Base-by-base conservation (phyloP, 1,140 invertebrate species). In the Macrostomum lignano region DNA sequence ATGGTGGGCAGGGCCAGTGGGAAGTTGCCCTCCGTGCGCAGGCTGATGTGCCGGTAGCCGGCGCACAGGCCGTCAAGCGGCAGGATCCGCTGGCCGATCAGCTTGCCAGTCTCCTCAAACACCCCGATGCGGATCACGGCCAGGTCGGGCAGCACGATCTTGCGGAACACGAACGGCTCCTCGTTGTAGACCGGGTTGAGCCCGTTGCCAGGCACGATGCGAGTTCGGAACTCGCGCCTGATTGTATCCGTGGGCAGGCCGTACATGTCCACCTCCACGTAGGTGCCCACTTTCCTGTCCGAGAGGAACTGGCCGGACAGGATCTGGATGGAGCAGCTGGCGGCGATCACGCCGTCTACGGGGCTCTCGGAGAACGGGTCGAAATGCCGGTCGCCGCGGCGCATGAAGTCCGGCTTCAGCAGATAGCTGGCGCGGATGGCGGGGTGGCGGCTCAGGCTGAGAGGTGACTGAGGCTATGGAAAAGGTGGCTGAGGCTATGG, bases 261-360 rank as follows among this genome's bases (percentile, higher is more conserved):
- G 59, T 94, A 96, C 88, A 96, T 96, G 58, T 98, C 88, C 17
- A 28, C 26, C 26, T 28, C 88, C 7, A 98, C 91, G 58, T 94
- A 98, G 2, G 88, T 96, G 6, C 86, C 84, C 24, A 78, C 77
- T 58, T 94, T 94, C 57, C 91, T 93, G 52, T 98, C 91, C 0
- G 84, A 94, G 43, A 98, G 69, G 61, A 98, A 98, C 62, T 98
- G 91, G 1, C 91, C 91, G 26, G 88, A 88, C 48, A 98, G 94
- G 3, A 91, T 78, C 66, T 88, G 73, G 26, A 98, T 88, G 43
- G 78, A 72, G 54, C 88, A 96, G 54, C 84, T 76, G 14, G 86
- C 91, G 17, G 91, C 88, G 51, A 98, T 98, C 0, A 98, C 88
- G 45, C 91, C 91, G 55, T 98, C 88, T 1, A 98, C 88, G 1